A percentile compares a stretch with the other conserved stretches of the same genome.
phyloP scores from a whole-genome alignment of 2,888 invertebrate species.

The Eumerus sabulonum region DNA sequence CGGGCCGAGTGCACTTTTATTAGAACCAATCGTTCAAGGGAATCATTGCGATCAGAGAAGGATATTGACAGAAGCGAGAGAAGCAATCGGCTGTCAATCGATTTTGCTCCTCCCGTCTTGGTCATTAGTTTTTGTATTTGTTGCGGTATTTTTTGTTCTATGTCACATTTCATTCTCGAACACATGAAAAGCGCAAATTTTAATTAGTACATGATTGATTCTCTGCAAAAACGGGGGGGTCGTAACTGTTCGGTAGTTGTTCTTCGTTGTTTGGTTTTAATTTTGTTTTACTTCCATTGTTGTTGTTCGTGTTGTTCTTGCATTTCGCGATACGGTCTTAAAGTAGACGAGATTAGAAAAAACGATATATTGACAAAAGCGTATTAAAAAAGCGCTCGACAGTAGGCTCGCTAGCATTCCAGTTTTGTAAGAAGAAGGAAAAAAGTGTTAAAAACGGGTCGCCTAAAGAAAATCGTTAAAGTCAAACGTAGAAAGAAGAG shows the following conservation, averaged over 20 bases:
- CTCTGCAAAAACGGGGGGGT: constrained; percentile 69
- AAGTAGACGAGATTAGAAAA: background rate
- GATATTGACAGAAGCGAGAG: constrained; percentile 5
- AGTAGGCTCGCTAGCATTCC: constrained; percentile 28
- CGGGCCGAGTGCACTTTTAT: too few relatives aligned
- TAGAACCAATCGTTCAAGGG: background rate
- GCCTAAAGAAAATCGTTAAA: constrained; percentile 73
- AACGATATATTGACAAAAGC: background rate
- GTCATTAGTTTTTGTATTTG: constrained; percentile 26
- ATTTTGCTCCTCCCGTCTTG: constrained; percentile 37
- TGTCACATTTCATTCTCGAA: constrained; percentile 55
- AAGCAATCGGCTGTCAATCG: constrained; percentile 49
- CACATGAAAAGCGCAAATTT: constrained; percentile 67
- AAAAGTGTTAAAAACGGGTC: constrained; percentile 70
- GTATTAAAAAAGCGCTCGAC: constrained; percentile 12
- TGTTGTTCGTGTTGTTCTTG: background rate
- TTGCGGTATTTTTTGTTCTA: constrained; percentile 25
- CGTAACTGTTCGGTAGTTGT: constrained; percentile 43
- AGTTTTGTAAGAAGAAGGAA: too few relatives aligned
- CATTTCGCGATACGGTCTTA: background rate
- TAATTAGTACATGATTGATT: constrained; percentile 71
- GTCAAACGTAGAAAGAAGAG: constrained; percentile 73
- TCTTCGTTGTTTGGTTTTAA: constrained; percentile 1
- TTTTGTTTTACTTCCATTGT: too few relatives aligned
- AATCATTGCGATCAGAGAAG: constrained; percentile 38